A percentile compares a stretch with the other conserved stretches of the same genome.
Conservation (phyloP, 2,888 invertebrate genomes). For the Oscheius myriophilus region DNA sequence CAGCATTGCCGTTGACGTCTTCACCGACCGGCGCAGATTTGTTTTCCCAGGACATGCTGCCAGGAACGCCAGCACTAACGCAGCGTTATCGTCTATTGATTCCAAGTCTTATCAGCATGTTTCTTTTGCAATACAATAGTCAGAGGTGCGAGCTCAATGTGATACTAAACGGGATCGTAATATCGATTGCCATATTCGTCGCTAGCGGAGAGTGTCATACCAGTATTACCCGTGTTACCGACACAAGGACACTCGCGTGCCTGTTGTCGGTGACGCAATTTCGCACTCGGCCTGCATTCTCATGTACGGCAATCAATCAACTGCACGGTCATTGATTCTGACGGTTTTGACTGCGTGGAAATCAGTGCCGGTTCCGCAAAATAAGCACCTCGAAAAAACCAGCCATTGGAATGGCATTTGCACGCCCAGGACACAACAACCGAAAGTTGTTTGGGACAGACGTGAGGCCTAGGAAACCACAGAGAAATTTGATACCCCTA, state of each 20-base stretch:
- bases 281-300: background rate
- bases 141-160: conserved; percentile 14
- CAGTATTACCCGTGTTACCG: conserved; percentile 3
- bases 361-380: background rate
- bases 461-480: too few relatives aligned
- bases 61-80: conserved; percentile 20
- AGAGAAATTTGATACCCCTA: too few relatives aligned
- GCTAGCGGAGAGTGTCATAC: background rate
- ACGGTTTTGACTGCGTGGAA: background rate
- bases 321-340: conserved; percentile 17
- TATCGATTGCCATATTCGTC: background rate
- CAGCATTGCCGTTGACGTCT: conserved; percentile 11
- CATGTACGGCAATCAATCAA: conserved; percentile 24
- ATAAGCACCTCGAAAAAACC: background rate
- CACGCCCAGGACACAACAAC: background rate
- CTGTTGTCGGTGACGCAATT: conserved; percentile 14
- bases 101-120: conserved; percentile 21
- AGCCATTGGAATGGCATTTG: background rate
- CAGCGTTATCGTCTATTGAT: conserved; percentile 26
- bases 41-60: conserved; percentile 23
- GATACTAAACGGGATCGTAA: conserved; percentile 13
- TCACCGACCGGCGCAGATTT: conserved; percentile 1
- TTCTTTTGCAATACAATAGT: conserved; percentile 25
- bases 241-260: background rate
- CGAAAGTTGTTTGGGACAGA: too few relatives aligned